phyloP scores from a whole-genome alignment of 2,888 invertebrate genomes.

The Melanostoma scalare region DNA sequence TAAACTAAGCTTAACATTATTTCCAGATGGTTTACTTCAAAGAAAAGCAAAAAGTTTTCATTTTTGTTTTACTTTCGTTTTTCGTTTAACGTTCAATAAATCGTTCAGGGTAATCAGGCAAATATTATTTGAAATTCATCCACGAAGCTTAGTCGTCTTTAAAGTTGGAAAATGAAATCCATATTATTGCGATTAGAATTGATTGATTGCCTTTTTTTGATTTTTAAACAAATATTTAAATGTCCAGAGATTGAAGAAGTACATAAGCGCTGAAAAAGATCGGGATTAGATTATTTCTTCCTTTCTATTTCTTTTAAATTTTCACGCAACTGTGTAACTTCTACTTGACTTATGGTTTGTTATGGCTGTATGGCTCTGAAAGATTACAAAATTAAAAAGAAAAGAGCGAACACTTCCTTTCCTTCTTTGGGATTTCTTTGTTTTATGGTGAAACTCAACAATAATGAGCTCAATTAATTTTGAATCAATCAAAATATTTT shows the following conservation, averaged over 20 bases:
- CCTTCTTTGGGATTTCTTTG: background rate
- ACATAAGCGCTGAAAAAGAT: too few species aligned
- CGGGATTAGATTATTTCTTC: too few species aligned
- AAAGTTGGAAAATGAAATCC: background rate
- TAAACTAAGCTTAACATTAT: conserved; percentile 10
- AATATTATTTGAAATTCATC: background rate
- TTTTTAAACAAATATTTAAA: too few species aligned
- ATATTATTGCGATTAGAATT: too few species aligned
- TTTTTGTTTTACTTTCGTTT: background rate
- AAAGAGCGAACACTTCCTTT: too few species aligned
- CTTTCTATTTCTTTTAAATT: too few species aligned
- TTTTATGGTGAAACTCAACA: background rate
- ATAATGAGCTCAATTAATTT: conserved; percentile 20
- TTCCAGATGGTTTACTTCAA: background rate
- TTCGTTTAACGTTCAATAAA: conserved; percentile 8
- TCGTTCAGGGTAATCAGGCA: background rate
- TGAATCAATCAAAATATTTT: conserved; percentile 19
- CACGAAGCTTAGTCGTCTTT: background rate
- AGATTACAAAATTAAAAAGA: background rate
- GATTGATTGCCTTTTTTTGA: too few species aligned
- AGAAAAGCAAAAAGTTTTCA: background rate
- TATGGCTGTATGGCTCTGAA: background rate
- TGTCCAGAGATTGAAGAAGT: too few species aligned
- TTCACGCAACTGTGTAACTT: too few species aligned
- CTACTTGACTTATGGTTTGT: too few species aligned